Percentiles rank a stretch among this genome's conserved stretches.
Conservation (phyloP, 2,888 invertebrate genomes). For the Phrixothrix hirtus region DNA sequence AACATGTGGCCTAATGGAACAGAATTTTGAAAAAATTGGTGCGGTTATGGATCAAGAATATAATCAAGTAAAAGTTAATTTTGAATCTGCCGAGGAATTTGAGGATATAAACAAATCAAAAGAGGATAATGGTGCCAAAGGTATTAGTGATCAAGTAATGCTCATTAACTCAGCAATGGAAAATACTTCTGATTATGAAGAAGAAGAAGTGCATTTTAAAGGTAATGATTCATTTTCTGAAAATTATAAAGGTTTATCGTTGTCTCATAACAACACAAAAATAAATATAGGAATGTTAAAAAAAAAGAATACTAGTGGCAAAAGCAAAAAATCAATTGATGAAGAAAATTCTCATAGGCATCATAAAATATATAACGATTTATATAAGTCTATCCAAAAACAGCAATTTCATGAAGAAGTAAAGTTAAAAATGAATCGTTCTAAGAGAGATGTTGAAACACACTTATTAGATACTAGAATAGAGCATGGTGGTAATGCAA, state of each 20-base stretch:
- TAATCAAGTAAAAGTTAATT: slow-evolving; percentile 59
- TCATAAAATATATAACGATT: background rate
- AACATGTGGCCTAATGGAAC: slow-evolving; percentile 77
- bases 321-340: background rate
- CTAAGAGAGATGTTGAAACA: slow-evolving; percentile 15
- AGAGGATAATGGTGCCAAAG: background rate
- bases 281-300: background rate
- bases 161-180: slow-evolving; percentile 34
- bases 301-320: background rate
- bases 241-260: background rate
- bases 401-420: no score
- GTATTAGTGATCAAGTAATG: no score
- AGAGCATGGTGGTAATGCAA: slow-evolving; percentile 75
- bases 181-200: slow-evolving; percentile 38
- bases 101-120: slow-evolving; percentile 5
- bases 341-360: background rate
- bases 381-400: background rate
- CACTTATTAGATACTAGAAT: slow-evolving; percentile 69
- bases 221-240: background rate
- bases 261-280: background rate
- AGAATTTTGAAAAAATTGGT: slow-evolving; percentile 66
- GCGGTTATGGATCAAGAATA: slow-evolving; percentile 64
- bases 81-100: slow-evolving; percentile 62
- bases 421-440: slow-evolving; percentile 13
- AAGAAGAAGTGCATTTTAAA: slow-evolving; percentile 13